These are phyloP conservation scores for Aradophagus sp. DNA, from an alignment of 1,140 invertebrate genomes.

Conservation along the genomic window DNA sequence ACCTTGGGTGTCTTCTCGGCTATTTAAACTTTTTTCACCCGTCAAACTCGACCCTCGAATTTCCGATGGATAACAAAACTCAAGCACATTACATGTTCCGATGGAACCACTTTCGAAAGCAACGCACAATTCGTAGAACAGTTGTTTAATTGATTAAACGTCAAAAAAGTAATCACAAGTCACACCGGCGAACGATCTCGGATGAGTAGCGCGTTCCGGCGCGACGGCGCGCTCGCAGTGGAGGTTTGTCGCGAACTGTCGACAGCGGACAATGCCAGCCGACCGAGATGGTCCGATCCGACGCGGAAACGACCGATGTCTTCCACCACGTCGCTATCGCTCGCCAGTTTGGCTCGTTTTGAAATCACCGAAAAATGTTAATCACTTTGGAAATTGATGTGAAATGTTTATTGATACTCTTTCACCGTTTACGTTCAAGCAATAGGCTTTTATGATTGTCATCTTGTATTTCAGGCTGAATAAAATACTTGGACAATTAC, in stretches of 20 bases:
- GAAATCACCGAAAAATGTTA: slow-evolving; percentile 37
- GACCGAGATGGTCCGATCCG: slow-evolving; percentile 59
- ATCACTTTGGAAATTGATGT: slow-evolving; percentile 5
- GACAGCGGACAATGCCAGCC: slow-evolving; percentile 61
- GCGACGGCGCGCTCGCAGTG: slow-evolving; percentile 52
- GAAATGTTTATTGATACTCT: no score
- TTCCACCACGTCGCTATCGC: slow-evolving; percentile 52
- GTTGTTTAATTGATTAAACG: background rate
- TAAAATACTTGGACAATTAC: no score
- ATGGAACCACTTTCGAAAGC: slow-evolving; percentile 13
- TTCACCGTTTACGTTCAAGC: no score
- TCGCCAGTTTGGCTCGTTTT: slow-evolving; percentile 49
- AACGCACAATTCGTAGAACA: background rate
- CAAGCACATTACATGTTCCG: slow-evolving; percentile 27
- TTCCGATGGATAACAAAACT: slow-evolving; percentile 1
- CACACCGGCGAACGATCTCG: slow-evolving; percentile 20
- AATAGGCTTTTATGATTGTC: no score
- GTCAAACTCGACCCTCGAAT: slow-evolving; percentile 29
- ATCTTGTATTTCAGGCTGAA: no score
- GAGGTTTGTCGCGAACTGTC: slow-evolving; percentile 68
- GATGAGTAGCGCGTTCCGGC: slow-evolving; percentile 7
- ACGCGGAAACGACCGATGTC: slow-evolving; percentile 63
- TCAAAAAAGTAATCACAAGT: background rate
- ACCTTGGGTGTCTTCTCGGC: no score
- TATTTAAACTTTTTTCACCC: no score